Evolutionary conservation across 2,113 vertebrate species (phyloP), one percentile per base, ranked within the genome.

Genomic region (Crocuta crocuta): DNA sequence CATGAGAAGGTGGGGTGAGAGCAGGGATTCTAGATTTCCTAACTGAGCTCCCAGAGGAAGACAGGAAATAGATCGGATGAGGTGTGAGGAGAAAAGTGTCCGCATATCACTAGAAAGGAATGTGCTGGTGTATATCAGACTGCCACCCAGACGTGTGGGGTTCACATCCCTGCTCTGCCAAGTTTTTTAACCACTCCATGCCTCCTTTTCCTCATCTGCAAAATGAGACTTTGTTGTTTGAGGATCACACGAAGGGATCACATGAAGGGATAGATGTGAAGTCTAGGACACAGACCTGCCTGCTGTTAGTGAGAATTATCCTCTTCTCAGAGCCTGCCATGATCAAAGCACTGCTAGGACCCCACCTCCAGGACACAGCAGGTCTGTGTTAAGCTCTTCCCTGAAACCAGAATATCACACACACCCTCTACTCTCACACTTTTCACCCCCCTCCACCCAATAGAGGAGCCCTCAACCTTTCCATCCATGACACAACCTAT

Each of bases 131-230:
- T 9, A 23, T 8, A 24, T 11, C 58, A 21, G 84, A 76, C 33
- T 10, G 1, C 50, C 0, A 35, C n/a, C 24, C 31, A n/a, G 68
- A 35, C 1, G 4, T 35, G 31, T 1, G 15, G 12, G n/a, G 4
- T 39, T 68, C 91, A 70, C 58, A 43, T 53, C 70, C 50, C 33
- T 1, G 12, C 19, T 4, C 68, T 17, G 6, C 19, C 17, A 48
- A 74, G 39, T 81, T 81, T 96, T 71, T 65, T 17, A 65, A n/a
- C 43, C 26, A 71, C 21, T 61, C 28, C 16, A 0, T 16, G 53
- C 11, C 10, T 24, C 31, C 1, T 2, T 73, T 79, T 45, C 76
- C 78, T 92, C 28, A 23, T 33, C 15, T 26, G 48, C 66, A 55
- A 58, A 48, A 39, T 12, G 39, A 33, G 26, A 12, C 63, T 73